Percentiles rank a stretch among this genome's conserved stretches.
These are phyloP conservation scores for Daktulosphaira vitifoliae DNA, from an alignment of 1,140 invertebrate species.

Conservation along the genomic window DNA sequence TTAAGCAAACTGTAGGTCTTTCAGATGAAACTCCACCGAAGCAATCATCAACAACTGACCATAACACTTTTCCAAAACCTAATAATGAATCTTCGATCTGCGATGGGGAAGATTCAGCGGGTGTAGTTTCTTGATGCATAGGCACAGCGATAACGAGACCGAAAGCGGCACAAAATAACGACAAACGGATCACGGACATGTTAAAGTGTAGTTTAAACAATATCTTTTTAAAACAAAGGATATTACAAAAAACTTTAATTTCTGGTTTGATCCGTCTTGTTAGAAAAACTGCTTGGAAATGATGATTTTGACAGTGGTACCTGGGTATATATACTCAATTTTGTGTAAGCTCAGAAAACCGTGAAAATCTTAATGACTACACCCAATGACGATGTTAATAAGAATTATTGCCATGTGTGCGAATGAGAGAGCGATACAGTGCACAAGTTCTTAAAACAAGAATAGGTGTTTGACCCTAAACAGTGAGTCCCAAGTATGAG, in stretches of 20 bases:
- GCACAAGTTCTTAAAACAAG: too few species aligned
- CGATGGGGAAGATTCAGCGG: neutral
- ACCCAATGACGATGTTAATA: neutral
- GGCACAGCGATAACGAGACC: neutral
- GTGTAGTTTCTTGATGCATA: neutral
- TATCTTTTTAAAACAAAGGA: too few species aligned
- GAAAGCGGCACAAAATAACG: neutral
- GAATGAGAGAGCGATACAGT: too few species aligned
- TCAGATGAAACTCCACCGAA: neutral
- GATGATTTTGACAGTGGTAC: neutral
- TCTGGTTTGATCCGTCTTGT: too few species aligned
- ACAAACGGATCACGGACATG: neutral
- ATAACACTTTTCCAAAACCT: neutral
- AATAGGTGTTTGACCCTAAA: too few species aligned
- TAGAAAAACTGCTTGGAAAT: neutral
- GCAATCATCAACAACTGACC: conserved; percentile 24
- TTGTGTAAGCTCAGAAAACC: neutral
- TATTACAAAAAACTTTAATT: too few species aligned
- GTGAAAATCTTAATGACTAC: conserved; percentile 4
- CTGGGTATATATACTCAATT: neutral
- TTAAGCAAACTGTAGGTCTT: conserved; percentile 1
- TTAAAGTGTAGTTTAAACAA: too few species aligned
- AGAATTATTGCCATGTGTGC: neutral
- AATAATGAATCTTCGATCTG: neutral
- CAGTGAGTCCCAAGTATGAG: too few species aligned